Evolutionary conservation across 2,113 vertebrate genomes (phyloP).

Genomic region (Saccopteryx leptura): DNA sequence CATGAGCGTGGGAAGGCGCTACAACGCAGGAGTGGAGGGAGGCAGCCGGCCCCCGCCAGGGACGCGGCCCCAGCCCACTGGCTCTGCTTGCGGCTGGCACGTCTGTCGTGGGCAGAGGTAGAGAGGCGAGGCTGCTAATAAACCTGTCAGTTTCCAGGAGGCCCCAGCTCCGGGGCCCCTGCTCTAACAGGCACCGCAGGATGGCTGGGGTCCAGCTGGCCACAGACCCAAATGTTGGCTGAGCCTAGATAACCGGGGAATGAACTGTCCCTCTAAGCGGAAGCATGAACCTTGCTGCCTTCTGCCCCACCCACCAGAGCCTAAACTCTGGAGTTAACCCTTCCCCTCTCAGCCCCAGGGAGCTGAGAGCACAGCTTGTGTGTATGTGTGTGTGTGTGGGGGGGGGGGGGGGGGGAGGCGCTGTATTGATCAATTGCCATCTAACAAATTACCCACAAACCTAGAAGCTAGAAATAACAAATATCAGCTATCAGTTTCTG

Average conservation of each 20-base stretch:
- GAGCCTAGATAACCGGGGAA: not conserved
- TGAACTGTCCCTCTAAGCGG: conserved; percentile 41
- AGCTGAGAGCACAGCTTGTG: not conserved
- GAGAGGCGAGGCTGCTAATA: not conserved
- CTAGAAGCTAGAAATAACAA: not conserved
- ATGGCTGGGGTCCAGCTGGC: conserved; percentile 28
- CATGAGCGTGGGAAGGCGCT: not conserved
- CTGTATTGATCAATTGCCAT: not conserved
- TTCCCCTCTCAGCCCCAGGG: not conserved
- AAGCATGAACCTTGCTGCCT: conserved; percentile 12
- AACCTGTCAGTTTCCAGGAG: conserved; percentile 46
- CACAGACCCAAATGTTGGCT: not conserved
- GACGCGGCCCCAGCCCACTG: not conserved
- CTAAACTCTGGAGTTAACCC: conserved; percentile 21
- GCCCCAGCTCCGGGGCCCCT: not conserved
- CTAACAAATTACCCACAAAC: not conserved
- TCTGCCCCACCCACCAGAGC: not conserved
- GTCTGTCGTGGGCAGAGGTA: not conserved
- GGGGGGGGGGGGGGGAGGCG: not conserved
- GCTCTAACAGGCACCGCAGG: not conserved
- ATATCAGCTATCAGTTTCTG: not conserved
- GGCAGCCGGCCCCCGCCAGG: not conserved
- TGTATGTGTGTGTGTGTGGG: too few relatives aligned
- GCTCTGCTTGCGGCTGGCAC: not conserved
- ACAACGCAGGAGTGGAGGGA: not conserved